Evolutionary conservation across 2,797 vertebrate genomes (phyloP), one percentile per base, ranked within the genome.

Genomic region (Chelon auratus): DNA sequence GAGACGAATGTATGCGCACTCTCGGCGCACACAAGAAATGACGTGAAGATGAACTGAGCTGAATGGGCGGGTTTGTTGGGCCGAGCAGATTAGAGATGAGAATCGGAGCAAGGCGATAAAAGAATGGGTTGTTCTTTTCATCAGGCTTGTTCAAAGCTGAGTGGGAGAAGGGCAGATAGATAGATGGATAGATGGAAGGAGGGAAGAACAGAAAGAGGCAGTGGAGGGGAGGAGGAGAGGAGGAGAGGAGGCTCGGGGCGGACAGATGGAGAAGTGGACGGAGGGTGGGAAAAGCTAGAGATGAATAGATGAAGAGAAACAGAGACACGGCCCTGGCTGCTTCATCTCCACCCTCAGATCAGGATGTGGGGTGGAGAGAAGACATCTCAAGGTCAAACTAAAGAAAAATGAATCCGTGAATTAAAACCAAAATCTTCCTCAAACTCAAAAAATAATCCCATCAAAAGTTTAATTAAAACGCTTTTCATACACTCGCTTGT

Each of bases 381-480:
- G 30, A 58, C 53, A 63, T 61, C 66, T 80, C 56, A 72, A 88
- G 83, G 87, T 88, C 84, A 86, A 43, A 70, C 36, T 20, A 33
- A n/a, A 53, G 51, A 55, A 55, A 69, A 65, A 65, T 7, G 15
- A 72, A 36, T 43, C 33, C 36, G 63, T 43, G 62, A 80, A 72
- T 87, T 60, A 64, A 75, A 77, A 33, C 24, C 53, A 58, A 77
- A 83, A 81, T 80, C 82, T 77, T 69, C 14, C 17, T 17, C 43
- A 48, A 61, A 75, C 80, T 76, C 60, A 9, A 63, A 62, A 63
- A 62, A 59, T 87, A 91, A 92, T 87, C 86, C 86, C 65, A 81
- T 82, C 67, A 77, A 86, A 62, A 83, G 63, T 57, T 89, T 84
- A 89, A 88, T 91, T 78, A 92, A 89, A 81, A 61, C 76, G 70